Evolutionary conservation across 1,140 invertebrate species (phyloP).

Genomic region (Cylas formicarius): DNA sequence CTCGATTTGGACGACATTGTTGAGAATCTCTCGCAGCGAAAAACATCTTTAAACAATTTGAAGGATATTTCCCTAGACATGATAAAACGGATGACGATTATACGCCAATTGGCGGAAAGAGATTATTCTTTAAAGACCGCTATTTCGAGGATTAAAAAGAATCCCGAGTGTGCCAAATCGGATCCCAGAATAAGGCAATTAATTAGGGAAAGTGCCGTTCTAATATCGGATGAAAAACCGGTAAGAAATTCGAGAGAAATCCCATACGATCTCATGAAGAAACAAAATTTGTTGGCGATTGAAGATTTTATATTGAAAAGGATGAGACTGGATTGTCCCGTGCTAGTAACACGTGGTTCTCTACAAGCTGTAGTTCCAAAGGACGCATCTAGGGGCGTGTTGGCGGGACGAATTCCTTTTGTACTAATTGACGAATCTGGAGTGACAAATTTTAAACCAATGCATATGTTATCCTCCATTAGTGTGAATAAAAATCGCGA

Average conservation of each 20-base stretch:
- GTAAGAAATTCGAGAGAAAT: constrained; percentile 58
- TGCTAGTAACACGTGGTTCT: constrained; percentile 68
- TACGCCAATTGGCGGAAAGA: constrained; percentile 62
- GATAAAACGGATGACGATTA: constrained; percentile 62
- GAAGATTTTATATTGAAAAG: constrained; percentile 64
- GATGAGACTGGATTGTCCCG: constrained; percentile 50
- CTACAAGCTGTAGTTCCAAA: constrained; percentile 70
- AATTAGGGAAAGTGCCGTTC: constrained; percentile 60
- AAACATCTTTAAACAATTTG: constrained; percentile 17
- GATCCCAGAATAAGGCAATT: constrained; percentile 61
- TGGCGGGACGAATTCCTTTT: constrained; percentile 68
- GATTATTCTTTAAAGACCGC: constrained; percentile 54
- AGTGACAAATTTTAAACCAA: constrained; percentile 66
- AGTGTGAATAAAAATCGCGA: constrained; percentile 47
- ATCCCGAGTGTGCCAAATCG: constrained; percentile 57
- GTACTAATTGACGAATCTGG: constrained; percentile 70
- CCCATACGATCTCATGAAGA: constrained; percentile 55
- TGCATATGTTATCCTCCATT: constrained; percentile 64
- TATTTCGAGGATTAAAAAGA: constrained; percentile 52
- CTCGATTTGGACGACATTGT: constrained; percentile 60
- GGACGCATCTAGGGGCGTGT: constrained; percentile 62
- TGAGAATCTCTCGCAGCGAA: constrained; percentile 26
- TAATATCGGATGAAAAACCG: constrained; percentile 41
- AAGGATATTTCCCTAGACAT: constrained; percentile 54
- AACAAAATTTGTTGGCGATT: constrained; percentile 63